Evolutionary conservation across 23 tunicate species (phyloP), one percentile per base, ranked within the genome.

Genomic region (Styela clava): DNA sequence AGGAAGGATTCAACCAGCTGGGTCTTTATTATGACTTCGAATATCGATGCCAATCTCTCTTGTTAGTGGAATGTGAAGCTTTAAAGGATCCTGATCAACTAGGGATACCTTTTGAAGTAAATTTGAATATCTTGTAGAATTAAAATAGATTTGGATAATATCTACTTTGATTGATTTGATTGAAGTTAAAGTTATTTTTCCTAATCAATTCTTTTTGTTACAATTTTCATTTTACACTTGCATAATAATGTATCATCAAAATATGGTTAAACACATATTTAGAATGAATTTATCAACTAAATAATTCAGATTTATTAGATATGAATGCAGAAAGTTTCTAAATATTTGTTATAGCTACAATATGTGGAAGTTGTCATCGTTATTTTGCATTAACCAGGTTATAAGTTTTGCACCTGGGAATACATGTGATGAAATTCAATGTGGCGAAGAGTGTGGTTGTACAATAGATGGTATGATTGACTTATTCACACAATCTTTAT

Each of bases 381-480:
- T 44, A 44, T 12, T 5, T 44, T 24, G 32, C 64, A 37, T 19
- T 76, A 12, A 44, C 52, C 32, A 91, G 97, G 97, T 91, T 26
- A 64, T 91, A 16, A 67, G 83, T 22, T 91, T 91, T 72, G 79
- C 97, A 21, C 82, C 89, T 28, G 97, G 97, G 16, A 33, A 61
- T 5, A 34, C 90, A 2, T 91, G 97, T 73, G 85, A 91, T 16
- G 86, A 91, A 51, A 90, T 91, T 0, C 80, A 86, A n/a, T 91
- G 97, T 83, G 90, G 90, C 21, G 87, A 83, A 31, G 71, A 63
- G 22, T 91, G 97, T 73, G 97, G 97, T 52, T 91, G 97, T 62
- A 78, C 82, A 18, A 78, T 62, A 63, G 82, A 86, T 72, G 97
- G 97, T 85, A 52, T 52, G 83, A 25, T 34, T 16, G 64, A 27